Conservation (phyloP, 2,888 invertebrate species). For the Nipponacmea schrenckii region DNA sequence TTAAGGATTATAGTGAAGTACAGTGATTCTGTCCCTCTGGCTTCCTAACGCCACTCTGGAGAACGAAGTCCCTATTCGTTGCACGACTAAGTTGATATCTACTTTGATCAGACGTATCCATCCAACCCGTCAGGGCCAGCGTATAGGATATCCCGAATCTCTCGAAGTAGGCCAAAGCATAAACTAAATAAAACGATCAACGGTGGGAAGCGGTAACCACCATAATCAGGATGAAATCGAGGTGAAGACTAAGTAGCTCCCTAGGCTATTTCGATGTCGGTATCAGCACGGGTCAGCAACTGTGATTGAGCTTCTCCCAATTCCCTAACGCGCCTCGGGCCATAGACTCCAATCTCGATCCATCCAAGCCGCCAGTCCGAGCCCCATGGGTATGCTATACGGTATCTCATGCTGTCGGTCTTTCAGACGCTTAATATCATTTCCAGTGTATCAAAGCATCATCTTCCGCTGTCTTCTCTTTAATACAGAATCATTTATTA, state of each 20-base stretch:
- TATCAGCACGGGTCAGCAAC: background rate
- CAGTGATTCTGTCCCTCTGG: background rate
- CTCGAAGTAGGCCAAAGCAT: background rate
- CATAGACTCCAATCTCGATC: background rate
- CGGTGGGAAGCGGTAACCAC: background rate
- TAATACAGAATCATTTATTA: no score
- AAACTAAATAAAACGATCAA: background rate
- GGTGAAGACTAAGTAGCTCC: background rate
- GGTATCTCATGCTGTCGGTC: background rate
- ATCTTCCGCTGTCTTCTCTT: no score
- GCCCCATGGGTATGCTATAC: background rate
- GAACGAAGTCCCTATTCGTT: background rate
- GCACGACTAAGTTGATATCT: no score
- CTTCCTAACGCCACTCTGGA: background rate
- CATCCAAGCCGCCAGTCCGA: background rate
- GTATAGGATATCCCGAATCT: background rate
- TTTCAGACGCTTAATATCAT: background rate
- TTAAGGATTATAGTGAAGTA: background rate
- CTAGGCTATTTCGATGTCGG: background rate
- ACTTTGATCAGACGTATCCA: background rate
- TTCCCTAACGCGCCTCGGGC: background rate
- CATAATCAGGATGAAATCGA: background rate
- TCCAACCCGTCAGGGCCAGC: background rate
- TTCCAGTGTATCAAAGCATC: no score
- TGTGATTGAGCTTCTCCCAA: background rate